These are phyloP conservation scores for Podocnemis expansa DNA, from an alignment of 2,113 vertebrate species.

Conservation along the genomic window DNA sequence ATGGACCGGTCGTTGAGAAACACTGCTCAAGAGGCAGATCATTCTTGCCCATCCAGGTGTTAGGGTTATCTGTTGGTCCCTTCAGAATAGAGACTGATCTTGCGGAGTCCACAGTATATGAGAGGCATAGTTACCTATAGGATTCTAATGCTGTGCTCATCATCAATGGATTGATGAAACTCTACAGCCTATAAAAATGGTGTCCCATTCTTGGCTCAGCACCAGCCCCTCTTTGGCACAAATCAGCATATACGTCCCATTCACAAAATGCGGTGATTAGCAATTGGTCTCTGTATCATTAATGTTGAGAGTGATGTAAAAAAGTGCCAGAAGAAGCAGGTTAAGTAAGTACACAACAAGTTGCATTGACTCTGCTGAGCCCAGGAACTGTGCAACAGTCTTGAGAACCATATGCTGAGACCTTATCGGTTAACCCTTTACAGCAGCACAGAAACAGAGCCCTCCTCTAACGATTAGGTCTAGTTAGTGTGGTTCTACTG, in stretches of 20 bases:
- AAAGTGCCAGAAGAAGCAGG: not conserved
- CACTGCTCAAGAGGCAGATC: not conserved
- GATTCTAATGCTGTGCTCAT: not conserved
- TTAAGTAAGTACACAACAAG: not conserved
- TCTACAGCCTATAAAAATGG: not conserved
- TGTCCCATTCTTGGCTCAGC: not conserved
- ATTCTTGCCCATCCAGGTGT: not conserved
- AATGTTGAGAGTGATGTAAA: not conserved
- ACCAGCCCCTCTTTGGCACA: not conserved
- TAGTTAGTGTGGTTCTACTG: not conserved
- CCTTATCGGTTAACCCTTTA: not conserved
- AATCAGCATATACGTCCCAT: not conserved
- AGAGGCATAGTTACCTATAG: not conserved
- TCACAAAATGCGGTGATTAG: not conserved
- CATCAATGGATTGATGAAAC: not conserved
- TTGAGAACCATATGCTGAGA: not conserved
- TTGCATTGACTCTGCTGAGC: not conserved
- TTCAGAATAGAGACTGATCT: not conserved
- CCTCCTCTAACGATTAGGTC: not conserved
- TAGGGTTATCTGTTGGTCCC: not conserved
- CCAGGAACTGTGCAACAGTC: not conserved
- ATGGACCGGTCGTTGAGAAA: too few species aligned
- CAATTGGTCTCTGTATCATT: not conserved
- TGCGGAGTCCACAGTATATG: not conserved
- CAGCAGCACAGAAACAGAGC: not conserved